Percentiles rank a stretch among this genome's conserved stretches.
phyloP scores from a whole-genome alignment of 2,888 invertebrate species.

The Ophion ellenae region DNA sequence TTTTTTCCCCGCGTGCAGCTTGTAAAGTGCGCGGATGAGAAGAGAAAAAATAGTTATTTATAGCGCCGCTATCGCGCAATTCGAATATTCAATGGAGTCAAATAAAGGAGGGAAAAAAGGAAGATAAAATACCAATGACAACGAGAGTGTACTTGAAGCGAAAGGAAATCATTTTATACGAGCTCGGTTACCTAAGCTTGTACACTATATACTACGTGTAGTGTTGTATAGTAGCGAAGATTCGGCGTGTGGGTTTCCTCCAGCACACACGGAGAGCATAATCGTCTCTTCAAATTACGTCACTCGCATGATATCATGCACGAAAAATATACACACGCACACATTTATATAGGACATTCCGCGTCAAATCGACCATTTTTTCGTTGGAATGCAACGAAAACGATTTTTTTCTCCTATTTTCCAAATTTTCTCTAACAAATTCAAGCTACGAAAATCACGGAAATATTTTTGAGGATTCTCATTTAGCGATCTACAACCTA shows the following conservation, averaged over 20 bases:
- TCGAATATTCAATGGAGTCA: conserved; percentile 15
- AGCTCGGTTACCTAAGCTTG: conserved; percentile 57
- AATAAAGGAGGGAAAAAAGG: conserved; percentile 5
- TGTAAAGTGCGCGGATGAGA: conserved; percentile 20
- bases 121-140: conserved; percentile 23
- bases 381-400: no score
- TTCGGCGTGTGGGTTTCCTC: conserved; percentile 55
- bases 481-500: no score
- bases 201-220: conserved; percentile 20
- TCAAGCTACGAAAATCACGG: no score
- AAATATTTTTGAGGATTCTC: no score
- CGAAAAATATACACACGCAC: conserved; percentile 73
- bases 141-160: conserved; percentile 52
- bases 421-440: no score
- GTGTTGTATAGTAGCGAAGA: conserved; percentile 28
- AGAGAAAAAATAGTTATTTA: conserved; percentile 41
- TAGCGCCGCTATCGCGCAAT: conserved; percentile 27
- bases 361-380: not conserved
- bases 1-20: conserved; percentile 27
- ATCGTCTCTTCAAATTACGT: conserved; percentile 75
- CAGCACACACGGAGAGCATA: conserved; percentile 55
- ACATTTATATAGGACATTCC: conserved; percentile 12
- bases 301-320: conserved; percentile 79
- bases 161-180: conserved; percentile 53
- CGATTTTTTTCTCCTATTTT: no score